Evolutionary conservation across 2,113 vertebrate species (phyloP).

Genomic region (Labeo catla): DNA sequence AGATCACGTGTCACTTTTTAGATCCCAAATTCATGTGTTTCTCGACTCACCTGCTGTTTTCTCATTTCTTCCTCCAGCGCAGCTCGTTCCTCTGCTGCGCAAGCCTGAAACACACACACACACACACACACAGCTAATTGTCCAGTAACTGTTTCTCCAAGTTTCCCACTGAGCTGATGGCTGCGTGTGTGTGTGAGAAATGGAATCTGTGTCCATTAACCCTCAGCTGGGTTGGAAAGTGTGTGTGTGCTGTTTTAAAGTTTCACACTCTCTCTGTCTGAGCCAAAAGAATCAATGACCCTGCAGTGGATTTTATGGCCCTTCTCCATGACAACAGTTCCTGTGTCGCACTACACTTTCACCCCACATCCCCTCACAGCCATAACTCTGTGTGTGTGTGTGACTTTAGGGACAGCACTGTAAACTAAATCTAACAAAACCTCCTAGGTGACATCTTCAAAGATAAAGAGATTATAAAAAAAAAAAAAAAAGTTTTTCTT

Average conservation of each 20-base stretch:
- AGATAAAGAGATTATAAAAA: too few species aligned
- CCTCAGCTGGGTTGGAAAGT: background rate
- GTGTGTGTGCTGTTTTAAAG: constrained; percentile 20
- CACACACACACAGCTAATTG: background rate
- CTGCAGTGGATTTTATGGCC: constrained; percentile 36
- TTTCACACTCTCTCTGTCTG: background rate
- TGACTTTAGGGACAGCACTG: constrained; percentile 3
- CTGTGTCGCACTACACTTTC: background rate
- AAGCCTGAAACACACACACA: constrained; percentile 75
- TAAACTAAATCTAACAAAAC: background rate
- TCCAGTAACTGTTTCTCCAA: background rate
- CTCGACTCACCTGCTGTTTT: constrained; percentile 84
- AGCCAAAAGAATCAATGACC: constrained; percentile 30
- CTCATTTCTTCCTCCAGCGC: constrained; percentile 86
- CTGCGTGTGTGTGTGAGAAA: constrained; percentile 4
- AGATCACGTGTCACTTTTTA: background rate
- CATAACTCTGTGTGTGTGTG: constrained; percentile 5
- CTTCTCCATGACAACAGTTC: constrained; percentile 46
- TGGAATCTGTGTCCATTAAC: constrained; percentile 14
- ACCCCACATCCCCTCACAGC: background rate
- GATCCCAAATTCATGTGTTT: background rate
- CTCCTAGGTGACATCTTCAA: background rate
- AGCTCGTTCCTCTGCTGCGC: constrained; percentile 88
- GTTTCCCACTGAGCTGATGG: background rate
- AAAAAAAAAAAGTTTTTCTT: too few species aligned